Evolutionary conservation across 2,888 invertebrate species (phyloP).

Genomic region (Agrotis exclamationis): DNA sequence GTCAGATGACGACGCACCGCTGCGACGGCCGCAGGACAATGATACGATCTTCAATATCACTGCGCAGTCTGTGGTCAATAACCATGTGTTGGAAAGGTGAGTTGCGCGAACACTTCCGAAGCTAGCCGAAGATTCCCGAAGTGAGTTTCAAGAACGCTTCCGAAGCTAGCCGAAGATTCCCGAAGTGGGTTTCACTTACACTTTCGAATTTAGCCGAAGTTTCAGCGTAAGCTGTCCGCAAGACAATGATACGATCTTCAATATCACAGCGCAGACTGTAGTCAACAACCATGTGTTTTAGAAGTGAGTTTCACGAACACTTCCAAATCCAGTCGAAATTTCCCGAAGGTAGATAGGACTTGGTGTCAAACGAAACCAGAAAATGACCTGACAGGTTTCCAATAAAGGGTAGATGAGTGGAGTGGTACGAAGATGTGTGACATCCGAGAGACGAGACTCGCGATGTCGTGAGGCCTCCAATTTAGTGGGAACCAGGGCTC

Average conservation of each 20-base stretch:
- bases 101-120: slow-evolving; percentile 19
- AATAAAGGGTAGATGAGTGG: too few species aligned
- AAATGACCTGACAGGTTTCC: too few species aligned
- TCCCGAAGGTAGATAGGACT: background rate
- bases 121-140: background rate
- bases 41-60: slow-evolving; percentile 73
- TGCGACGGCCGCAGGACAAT: slow-evolving; percentile 78
- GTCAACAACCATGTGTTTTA: slow-evolving; percentile 77
- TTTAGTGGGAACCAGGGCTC: too few species aligned
- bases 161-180: background rate
- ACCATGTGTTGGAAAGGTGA: slow-evolving; percentile 77
- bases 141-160: slow-evolving; percentile 6
- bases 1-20: slow-evolving; percentile 85
- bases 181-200: too few species aligned
- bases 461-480: too few species aligned
- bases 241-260: slow-evolving; percentile 73
- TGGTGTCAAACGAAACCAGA: background rate
- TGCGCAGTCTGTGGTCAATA: slow-evolving; percentile 67
- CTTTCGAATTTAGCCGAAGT: background rate
- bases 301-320: slow-evolving; percentile 62
- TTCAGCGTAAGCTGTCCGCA: slow-evolving; percentile 82
- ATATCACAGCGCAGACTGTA: slow-evolving; percentile 68
- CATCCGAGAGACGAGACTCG: too few species aligned
- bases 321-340: slow-evolving; percentile 1
- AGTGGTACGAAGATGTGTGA: too few species aligned